These are phyloP conservation scores for Anagyrus pseudococci DNA, from an alignment of 2,888 invertebrate species.

Conservation along the genomic window DNA sequence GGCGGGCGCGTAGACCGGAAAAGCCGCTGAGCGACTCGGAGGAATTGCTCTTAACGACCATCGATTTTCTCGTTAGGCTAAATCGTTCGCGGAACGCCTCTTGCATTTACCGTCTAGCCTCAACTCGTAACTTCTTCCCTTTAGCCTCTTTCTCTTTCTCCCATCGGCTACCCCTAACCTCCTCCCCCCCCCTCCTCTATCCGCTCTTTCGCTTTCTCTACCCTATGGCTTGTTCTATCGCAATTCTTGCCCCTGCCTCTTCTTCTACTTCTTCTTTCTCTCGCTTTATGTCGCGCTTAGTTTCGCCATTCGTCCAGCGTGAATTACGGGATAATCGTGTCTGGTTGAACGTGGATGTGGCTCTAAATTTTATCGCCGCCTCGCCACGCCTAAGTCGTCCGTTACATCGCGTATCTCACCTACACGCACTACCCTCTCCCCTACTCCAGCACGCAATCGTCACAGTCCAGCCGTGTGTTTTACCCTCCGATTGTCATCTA, in stretches of 20 bases:
- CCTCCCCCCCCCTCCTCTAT: neutral
- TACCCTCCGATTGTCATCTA: too few species aligned
- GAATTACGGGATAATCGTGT: constrained; percentile 42
- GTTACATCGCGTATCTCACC: too few species aligned
- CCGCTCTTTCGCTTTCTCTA: too few species aligned
- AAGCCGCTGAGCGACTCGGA: constrained; percentile 42
- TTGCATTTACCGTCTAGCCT: constrained; percentile 44
- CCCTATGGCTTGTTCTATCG: too few species aligned
- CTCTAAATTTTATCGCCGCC: constrained; percentile 14
- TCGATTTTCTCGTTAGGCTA: constrained; percentile 55
- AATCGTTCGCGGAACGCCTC: constrained; percentile 50
- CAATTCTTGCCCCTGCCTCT: neutral
- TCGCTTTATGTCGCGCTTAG: too few species aligned
- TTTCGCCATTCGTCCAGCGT: constrained; percentile 19
- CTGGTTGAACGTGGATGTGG: constrained; percentile 31
- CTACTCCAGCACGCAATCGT: too few species aligned
- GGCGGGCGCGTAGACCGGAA: constrained; percentile 27
- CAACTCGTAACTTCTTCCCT: constrained; percentile 38
- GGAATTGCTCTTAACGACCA: constrained; percentile 55
- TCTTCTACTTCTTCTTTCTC: too few species aligned
- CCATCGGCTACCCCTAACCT: neutral
- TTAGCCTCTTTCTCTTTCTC: constrained; percentile 14
- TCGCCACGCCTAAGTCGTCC: too few species aligned
- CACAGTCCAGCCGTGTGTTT: too few species aligned
- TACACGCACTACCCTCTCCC: too few species aligned